Base-by-base conservation (phyloP, 2,888 invertebrate species). In the Coelopa pilipes region DNA sequence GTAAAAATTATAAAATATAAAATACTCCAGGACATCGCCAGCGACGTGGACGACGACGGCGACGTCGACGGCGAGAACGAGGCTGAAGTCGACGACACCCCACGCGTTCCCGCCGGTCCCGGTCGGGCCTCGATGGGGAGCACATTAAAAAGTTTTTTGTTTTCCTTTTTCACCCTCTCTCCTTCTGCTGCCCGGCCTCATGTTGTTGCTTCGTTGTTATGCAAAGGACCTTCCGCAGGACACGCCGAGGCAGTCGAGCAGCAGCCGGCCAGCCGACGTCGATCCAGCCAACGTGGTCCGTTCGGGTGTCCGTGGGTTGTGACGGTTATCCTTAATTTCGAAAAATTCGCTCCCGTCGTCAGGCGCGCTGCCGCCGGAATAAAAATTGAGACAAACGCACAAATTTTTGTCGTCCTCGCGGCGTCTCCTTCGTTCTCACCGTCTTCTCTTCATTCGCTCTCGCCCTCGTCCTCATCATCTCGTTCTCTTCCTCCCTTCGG, bases 321-420 rank as follows among this genome's bases (percentile, higher is more conserved):
- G 74, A 57, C 57, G 63, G 74, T 57, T 68, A 62, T 68, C 47
- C 68, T 68, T 67, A 73, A 68, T 73, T 68, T 68, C 34, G 15
- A 68, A 68, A 70, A 70, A 70, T 70, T 21, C 21, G 59, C 21
- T 60, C 21, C 3, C 60, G 60, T 60, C 47, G 59, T 59, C 45
- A 15, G 59, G 46, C 34, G 34, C 34, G 34, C 34, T 34, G 34
- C 34, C 59, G 45, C 59, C 1, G 57, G 34, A 70, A 34, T 34
- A 53, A 34, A 55, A 67, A 60, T 71, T 71, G 53, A 72, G 65
- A 73, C 72, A 71, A 75, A 75, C 71, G 70, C 72, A 55, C 74
- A 70, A 75, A 71, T 66, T 75, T 63, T 50, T 67, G 67, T 66
- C 65, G n/a, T 66, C 24, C 45, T 62, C 50, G 62, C 17, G 19